Conservation (phyloP, 37 sponge, comb jelly and placozoan genomes). For the Aphrocallistes beatrix region DNA sequence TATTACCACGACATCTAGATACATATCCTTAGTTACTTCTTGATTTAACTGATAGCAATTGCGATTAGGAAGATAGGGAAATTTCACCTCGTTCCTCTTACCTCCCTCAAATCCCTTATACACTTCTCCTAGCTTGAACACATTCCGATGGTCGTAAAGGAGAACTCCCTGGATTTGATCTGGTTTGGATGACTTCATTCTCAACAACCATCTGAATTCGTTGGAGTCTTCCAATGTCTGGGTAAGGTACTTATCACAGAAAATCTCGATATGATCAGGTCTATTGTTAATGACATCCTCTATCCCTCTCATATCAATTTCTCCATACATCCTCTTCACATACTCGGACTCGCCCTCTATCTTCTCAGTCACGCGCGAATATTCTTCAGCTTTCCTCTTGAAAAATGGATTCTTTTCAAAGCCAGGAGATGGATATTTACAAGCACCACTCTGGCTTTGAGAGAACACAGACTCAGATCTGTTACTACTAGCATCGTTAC, state of each 20-base stretch:
- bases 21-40: not conserved
- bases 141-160: not conserved
- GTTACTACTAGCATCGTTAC: too few relatives aligned
- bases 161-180: not conserved
- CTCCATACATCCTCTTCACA: not conserved
- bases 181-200: not conserved
- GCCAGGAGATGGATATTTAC: not conserved
- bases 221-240: not conserved
- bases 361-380: not conserved
- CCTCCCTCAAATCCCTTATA: not conserved
- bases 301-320: not conserved
- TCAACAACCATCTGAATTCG: not conserved
- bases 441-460: too few relatives aligned
- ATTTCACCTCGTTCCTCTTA: not conserved
- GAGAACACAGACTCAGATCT: too few relatives aligned
- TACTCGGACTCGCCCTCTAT: not conserved
- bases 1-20: not conserved
- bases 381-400: too few relatives aligned
- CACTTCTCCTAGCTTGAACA: not conserved
- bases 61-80: not conserved
- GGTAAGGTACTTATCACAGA: not conserved
- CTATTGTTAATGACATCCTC: not conserved
- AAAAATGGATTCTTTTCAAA: too few relatives aligned
- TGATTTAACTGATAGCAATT: not conserved
- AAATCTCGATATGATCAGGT: not conserved